Conservation (phyloP, 53 echinoderm and acorn worm species). For the Astropecten irregularis region DNA sequence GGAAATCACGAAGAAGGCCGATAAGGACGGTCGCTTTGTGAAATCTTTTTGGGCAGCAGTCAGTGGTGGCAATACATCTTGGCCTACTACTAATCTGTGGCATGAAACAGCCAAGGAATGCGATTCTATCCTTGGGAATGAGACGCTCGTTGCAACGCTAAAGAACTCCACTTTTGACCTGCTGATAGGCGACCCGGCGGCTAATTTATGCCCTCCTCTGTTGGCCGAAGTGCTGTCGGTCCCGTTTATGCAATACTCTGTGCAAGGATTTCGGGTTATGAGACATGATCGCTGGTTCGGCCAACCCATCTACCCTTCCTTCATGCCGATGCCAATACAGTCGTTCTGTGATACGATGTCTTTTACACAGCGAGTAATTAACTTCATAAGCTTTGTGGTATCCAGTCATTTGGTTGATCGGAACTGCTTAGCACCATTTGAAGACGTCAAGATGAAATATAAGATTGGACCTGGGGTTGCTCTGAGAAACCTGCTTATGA, state of each 20-base stretch:
- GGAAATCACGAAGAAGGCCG: background rate
- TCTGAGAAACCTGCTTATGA: background rate
- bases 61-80: background rate
- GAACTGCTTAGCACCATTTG: background rate
- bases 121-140: conserved; percentile 14
- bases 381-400: background rate
- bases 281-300: conserved; percentile 9
- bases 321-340: background rate
- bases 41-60: background rate
- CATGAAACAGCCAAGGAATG: background rate
- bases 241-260: background rate
- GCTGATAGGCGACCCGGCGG: conserved; percentile 26
- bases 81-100: conserved; percentile 5
- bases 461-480: background rate
- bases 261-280: background rate
- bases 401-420: background rate
- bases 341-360: conserved; percentile 26
- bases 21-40: background rate
- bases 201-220: conserved; percentile 26
- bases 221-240: background rate
- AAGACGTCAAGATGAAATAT: background rate
- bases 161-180: background rate
- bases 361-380: background rate
- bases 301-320: conserved; percentile 22
- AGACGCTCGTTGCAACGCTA: background rate